Conservation (phyloP, 2,888 invertebrate species). For the Andrena bucephala region DNA sequence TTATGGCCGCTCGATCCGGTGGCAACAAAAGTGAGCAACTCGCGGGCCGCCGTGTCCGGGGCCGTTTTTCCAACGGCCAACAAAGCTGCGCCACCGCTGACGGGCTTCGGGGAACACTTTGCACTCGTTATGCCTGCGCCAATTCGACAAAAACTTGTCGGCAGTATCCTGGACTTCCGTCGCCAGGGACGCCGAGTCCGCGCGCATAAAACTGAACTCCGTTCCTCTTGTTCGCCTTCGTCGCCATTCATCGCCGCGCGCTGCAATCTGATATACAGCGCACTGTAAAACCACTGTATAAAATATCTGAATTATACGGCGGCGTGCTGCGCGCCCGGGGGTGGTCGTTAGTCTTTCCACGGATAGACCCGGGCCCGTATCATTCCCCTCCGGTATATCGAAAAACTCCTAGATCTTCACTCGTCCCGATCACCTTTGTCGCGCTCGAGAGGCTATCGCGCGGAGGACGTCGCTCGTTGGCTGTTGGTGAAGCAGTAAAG, state of each 20-base stretch:
- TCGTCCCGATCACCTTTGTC: background rate
- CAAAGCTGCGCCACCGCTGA: conserved; percentile 23
- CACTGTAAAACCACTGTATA: conserved; percentile 55
- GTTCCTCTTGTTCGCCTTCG: conserved; percentile 43
- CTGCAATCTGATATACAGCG: conserved; percentile 46
- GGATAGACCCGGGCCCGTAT: conserved; percentile 24
- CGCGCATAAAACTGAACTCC: conserved; percentile 46
- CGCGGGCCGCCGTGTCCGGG: background rate
- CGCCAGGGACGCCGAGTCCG: conserved; percentile 54
- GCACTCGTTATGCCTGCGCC: conserved; percentile 66
- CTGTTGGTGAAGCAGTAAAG: conserved; percentile 12
- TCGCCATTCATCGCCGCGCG: conserved; percentile 37
- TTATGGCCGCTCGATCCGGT: conserved; percentile 43
- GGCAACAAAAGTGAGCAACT: conserved; percentile 46
- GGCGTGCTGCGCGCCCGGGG: conserved; percentile 40
- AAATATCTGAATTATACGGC: conserved; percentile 58
- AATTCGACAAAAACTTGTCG: conserved; percentile 68
- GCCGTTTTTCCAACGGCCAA: background rate
- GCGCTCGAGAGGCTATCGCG: background rate
- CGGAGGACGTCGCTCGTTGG: background rate
- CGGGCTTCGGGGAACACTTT: conserved; percentile 66
- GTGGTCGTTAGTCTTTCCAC: conserved; percentile 56
- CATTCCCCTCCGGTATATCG: conserved; percentile 12
- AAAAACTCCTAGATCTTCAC: conserved; percentile 6
- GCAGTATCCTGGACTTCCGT: conserved; percentile 70